phyloP scores from a whole-genome alignment of 2,888 invertebrate genomes.

The Norana najaformis region DNA sequence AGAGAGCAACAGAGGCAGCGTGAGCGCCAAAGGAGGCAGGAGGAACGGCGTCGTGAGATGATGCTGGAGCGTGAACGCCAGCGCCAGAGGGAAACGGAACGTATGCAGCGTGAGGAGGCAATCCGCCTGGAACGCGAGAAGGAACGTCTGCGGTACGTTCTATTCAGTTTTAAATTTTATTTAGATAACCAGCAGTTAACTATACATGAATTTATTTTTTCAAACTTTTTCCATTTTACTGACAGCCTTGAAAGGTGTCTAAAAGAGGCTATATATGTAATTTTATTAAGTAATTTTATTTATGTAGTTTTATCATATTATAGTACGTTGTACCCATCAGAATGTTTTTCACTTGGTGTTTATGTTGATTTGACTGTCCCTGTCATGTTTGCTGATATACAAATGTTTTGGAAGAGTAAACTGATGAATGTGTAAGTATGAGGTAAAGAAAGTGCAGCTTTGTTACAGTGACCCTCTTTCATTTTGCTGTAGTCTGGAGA shows the following conservation, averaged over 20 bases:
- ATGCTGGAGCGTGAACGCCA: slow-evolving; percentile 72
- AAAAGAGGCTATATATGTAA: not conserved
- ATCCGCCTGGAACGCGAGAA: slow-evolving; percentile 66
- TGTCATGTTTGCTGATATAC: not conserved
- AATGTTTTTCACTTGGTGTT: not conserved
- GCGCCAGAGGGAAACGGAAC: slow-evolving; percentile 71
- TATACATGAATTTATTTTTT: not conserved
- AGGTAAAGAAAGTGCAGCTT: not conserved
- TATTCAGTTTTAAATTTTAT: not conserved
- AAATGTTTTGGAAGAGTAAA: not conserved
- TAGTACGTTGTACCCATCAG: not conserved
- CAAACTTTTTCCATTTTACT: not conserved
- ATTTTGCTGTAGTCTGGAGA: slow-evolving; percentile 45
- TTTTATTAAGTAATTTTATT: not conserved
- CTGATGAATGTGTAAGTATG: not conserved
- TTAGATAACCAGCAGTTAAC: not conserved
- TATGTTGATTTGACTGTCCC: slow-evolving; percentile 7
- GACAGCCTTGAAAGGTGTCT: not conserved
- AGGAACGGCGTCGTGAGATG: slow-evolving; percentile 75
- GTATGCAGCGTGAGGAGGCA: slow-evolving; percentile 83
- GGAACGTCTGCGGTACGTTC: slow-evolving; percentile 47
- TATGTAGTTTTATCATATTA: not conserved
- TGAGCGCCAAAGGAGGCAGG: slow-evolving; percentile 71
- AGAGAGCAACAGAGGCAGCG: slow-evolving; percentile 75
- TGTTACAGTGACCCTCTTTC: not conserved